These are phyloP conservation scores for Bombus polaris DNA, from an alignment of 1,140 invertebrate species.

Conservation along the genomic window DNA sequence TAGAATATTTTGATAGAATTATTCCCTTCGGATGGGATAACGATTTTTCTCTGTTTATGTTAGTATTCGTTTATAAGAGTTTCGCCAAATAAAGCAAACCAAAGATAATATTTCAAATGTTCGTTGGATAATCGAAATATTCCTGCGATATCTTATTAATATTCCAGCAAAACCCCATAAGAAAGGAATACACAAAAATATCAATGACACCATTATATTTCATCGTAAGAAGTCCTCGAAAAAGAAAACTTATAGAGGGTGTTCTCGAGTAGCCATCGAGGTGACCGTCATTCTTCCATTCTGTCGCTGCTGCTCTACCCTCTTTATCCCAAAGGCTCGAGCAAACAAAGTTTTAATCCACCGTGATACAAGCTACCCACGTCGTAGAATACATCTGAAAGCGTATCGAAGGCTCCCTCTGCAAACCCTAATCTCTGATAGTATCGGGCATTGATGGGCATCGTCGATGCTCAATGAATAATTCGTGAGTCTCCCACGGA, in stretches of 20 bases:
- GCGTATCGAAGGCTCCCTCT: slow-evolving; percentile 5
- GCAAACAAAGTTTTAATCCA: slow-evolving; percentile 48
- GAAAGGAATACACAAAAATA: no score
- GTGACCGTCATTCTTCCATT: background rate
- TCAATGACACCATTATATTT: no score
- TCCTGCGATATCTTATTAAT: no score
- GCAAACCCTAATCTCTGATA: slow-evolving; percentile 20
- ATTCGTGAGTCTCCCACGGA: slow-evolving; percentile 3
- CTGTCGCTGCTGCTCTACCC: no score
- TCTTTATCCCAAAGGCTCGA: background rate
- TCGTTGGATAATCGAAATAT: no score
- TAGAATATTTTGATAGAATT: background rate
- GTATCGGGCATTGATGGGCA: background rate
- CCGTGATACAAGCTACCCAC: slow-evolving; percentile 42
- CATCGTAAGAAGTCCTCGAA: background rate
- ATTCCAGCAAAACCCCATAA: no score
- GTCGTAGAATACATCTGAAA: slow-evolving; percentile 21
- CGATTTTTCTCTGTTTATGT: no score
- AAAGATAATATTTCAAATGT: no score
- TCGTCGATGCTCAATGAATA: slow-evolving; percentile 35
- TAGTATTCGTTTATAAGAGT: background rate
- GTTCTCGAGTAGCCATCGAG: background rate
- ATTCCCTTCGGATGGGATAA: background rate
- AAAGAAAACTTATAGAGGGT: background rate
- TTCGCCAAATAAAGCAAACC: no score